Evolutionary conservation across 2,113 vertebrate genomes (phyloP), one percentile per base, ranked within the genome.

Genomic region (Chaetodon trifascialis): DNA sequence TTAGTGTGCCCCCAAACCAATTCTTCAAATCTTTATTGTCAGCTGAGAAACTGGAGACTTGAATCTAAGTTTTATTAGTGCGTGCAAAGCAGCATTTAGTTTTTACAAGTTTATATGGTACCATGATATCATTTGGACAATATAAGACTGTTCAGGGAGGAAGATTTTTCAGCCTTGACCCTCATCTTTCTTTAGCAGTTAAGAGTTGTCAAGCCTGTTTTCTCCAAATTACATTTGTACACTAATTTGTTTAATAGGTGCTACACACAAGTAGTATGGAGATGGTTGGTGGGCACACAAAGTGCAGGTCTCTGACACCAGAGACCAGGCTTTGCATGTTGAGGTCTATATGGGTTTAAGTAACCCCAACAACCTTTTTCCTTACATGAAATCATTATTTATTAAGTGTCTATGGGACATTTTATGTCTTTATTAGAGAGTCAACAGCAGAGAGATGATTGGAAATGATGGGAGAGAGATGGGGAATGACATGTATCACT

Each of bases 31-130:
- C 72, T 38, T 55, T 75, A 63, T n/a, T 67, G 42, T 62, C 16
- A 66, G 68, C 11, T 73, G 52, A 79, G 9, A 67, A 70, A 73
- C 11, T 9, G 19, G 25, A 71, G 63, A n/a, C 69, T 80, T 42
- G 7, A 64, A 63, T 44, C 3, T 19, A n/a, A 3, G 46, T 56
- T 71, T 49, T 46, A 74, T 62, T 54, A 63, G 16, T 8, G 17
- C 23, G 8, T 34, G 34, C 34, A 75, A 49, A 52, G 11, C 21
- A 59, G 17, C 38, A 5, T 40, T 44, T 44, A 42, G 30, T 3
- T 62, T 67, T 59, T 49, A 25, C 11, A 59, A 17, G 3, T 5
- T 23, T 23, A 4, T 9, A 36, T 15, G 67, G 30, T 23, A 34
- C 17, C 58, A 12, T 23, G 58, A 9, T 36, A 23, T 23, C 1